Percentiles rank a stretch among this genome's conserved stretches.
Conservation (phyloP, 2,113 vertebrate species). For the Catharus minimus region DNA sequence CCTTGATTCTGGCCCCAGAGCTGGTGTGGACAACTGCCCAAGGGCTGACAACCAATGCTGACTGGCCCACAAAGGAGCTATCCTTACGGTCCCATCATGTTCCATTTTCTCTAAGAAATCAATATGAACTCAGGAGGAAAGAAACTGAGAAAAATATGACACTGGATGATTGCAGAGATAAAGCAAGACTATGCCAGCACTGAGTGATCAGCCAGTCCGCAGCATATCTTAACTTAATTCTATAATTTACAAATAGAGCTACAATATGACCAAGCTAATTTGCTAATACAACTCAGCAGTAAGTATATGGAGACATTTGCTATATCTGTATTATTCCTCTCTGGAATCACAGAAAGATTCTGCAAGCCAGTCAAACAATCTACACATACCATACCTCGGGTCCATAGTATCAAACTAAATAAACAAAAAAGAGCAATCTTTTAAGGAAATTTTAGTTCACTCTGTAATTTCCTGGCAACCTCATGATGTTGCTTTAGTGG, state of each 20-base stretch:
- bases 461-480: neutral
- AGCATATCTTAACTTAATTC: neutral
- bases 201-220: neutral
- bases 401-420: neutral
- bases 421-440: neutral
- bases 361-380: neutral
- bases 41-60: neutral
- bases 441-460: neutral
- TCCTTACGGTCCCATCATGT: rapidly evolving
- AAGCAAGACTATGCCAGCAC: neutral
- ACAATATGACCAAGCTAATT: neutral
- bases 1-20: neutral
- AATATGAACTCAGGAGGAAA: neutral
- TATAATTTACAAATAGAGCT: neutral
- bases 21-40: neutral
- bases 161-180: neutral
- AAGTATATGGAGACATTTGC: neutral
- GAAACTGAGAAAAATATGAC: neutral
- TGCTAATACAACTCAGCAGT: neutral
- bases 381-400: neutral
- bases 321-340: neutral
- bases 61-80: neutral
- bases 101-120: neutral
- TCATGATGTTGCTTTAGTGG: neutral
- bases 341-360: neutral